A percentile compares a stretch with the other conserved stretches of the same genome.
phyloP scores from a whole-genome alignment of 2,888 invertebrate genomes.

The Rhagium mordax region DNA sequence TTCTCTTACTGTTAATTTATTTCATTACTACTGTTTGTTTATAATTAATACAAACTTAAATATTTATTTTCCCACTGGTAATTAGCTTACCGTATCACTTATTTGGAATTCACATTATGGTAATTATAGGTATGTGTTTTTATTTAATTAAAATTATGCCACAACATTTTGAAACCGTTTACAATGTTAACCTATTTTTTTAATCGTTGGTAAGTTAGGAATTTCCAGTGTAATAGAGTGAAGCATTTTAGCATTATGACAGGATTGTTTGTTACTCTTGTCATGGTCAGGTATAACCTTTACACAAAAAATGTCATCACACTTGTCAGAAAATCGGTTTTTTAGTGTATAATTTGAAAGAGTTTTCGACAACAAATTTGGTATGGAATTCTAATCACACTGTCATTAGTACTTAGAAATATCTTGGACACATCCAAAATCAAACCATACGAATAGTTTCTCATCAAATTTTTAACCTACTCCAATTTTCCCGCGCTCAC shows the following conservation, averaged over 20 bases:
- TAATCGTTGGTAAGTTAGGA: not conserved
- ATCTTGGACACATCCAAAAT: too few species aligned
- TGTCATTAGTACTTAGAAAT: too few species aligned
- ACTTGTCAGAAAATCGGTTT: too few species aligned
- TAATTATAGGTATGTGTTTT: not conserved
- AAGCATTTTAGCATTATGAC: not conserved
- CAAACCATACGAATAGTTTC: too few species aligned
- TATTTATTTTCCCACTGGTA: conserved; percentile 46
- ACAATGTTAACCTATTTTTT: not conserved
- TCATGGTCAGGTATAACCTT: not conserved
- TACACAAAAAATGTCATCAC: too few species aligned
- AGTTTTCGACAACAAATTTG: too few species aligned
- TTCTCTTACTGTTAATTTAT: conserved; percentile 48
- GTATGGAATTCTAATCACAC: too few species aligned
- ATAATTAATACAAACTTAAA: conserved; percentile 45
- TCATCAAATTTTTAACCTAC: too few species aligned
- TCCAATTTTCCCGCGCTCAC: too few species aligned
- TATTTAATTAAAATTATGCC: not conserved
- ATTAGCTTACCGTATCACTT: conserved; percentile 28
- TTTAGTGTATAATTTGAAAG: too few species aligned
- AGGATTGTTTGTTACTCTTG: not conserved
- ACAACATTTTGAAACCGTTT: not conserved
- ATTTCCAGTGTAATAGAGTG: not conserved
- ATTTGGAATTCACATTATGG: conserved; percentile 19
- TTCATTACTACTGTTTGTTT: conserved; percentile 48